These are phyloP conservation scores for Hetaerina titia DNA, from an alignment of 2,888 invertebrate species.

Conservation along the genomic window DNA sequence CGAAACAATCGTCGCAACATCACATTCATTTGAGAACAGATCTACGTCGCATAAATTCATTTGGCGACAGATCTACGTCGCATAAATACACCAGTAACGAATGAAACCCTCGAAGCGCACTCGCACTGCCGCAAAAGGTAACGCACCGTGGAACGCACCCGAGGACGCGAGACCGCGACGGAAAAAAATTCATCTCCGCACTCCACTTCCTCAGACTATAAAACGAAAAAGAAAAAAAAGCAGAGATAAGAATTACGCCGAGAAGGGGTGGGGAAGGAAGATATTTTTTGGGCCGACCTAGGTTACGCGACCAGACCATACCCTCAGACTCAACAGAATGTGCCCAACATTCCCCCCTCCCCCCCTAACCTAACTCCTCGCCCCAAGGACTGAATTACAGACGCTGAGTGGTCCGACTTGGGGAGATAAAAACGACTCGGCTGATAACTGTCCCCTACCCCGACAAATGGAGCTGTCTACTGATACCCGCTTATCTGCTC, in stretches of 20 bases:
- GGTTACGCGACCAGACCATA: slow-evolving; percentile 15
- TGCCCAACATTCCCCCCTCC: background rate
- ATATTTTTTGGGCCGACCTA: background rate
- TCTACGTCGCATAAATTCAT: too few relatives aligned
- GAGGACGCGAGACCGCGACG: too few relatives aligned
- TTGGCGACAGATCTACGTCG: too few relatives aligned
- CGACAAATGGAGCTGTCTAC: background rate
- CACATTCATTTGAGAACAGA: too few relatives aligned
- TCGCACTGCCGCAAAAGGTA: too few relatives aligned
- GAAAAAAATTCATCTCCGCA: too few relatives aligned
- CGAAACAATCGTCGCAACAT: too few relatives aligned
- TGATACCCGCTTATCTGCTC: background rate
- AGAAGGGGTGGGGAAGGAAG: background rate
- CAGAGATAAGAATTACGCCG: background rate
- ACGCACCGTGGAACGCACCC: too few relatives aligned
- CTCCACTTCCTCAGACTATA: background rate
- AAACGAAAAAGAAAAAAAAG: background rate
- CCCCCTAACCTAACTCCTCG: background rate
- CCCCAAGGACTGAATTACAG: background rate
- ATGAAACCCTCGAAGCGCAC: background rate
- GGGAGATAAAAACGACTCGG: background rate
- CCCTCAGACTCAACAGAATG: background rate
- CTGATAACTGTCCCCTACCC: background rate
- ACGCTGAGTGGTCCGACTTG: slow-evolving; percentile 26
- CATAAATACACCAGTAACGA: background rate